Evolutionary conservation across 2,888 invertebrate species (phyloP), one percentile per base, ranked within the genome.

Genomic region (Cecidostiba fungosa): DNA sequence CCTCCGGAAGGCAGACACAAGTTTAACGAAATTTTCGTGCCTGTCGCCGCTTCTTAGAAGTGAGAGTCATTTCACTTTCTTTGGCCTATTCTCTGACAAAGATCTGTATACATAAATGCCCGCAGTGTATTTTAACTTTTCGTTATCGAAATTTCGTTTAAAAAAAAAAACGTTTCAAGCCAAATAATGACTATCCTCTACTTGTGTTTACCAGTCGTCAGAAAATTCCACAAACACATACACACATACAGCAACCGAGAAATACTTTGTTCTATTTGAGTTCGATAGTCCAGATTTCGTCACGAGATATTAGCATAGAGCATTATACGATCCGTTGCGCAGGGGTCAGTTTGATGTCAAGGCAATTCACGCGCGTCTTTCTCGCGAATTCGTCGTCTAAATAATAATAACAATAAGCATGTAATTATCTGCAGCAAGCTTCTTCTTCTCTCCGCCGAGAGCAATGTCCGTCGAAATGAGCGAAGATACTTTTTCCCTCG

Each of bases 261-360:
- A 81, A 39, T 39, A 62, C 43, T 73, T 66, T 77, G 36, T 43
- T 72, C 62, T 78, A 73, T 43, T 81, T 73, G 62, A 84, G 16
- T 36, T 74, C 62, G 39, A 80, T 80, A 79, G 39, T 70, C 84
- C 39, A 84, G 84, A 84, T 84, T 84, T 79, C 69, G 62, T 80
- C 78, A 69, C 6, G 50, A 50, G 39, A 54, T n/a, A 87, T 88
- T 87, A 86, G 77, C 85, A 87, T 87, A 83, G 83, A 87, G 77
- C 50, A 85, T 72, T 83, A 29, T 66, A 78, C 79, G 76, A 76
- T 79, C 78, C 50, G 59, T 86, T 77, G 43, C 77, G 73, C 70
- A 62, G 70, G 83, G 88, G 87, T 87, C 87, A 87, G 54, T 84
- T 43, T 62, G 62, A 36, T 86, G 87, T 87, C 87, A 88, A 87